A percentile compares a stretch with the other conserved stretches of the same genome.
phyloP scores from a whole-genome alignment of 35 echinoderm and acorn worm genomes.

The Lytechinus pictus region DNA sequence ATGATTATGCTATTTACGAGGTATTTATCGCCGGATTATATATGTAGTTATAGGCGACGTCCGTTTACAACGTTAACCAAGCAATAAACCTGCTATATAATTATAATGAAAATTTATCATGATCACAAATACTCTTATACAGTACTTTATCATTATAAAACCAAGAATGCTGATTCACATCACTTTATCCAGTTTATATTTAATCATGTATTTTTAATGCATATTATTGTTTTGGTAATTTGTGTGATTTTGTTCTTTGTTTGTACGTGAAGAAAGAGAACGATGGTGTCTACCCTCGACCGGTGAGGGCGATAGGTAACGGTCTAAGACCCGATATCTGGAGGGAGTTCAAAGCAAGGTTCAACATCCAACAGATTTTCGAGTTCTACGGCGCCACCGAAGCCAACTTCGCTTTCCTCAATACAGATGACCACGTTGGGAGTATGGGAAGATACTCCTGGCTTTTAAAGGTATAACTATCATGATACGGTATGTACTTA shows the following conservation, averaged over 20 bases:
- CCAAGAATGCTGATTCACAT: too few species aligned
- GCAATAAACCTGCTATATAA: too few species aligned
- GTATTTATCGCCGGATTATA: too few species aligned
- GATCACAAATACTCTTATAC: too few species aligned
- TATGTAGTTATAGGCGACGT: too few species aligned
- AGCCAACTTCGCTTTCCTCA: conserved; percentile 53
- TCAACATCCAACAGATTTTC: conserved; percentile 62
- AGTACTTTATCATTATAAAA: too few species aligned
- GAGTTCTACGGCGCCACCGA: conserved; percentile 80
- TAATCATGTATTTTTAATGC: too few species aligned
- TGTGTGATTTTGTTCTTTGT: not conserved
- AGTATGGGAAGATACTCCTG: conserved; percentile 49
- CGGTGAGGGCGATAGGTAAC: conserved; percentile 71
- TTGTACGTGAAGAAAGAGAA: conserved; percentile 48
- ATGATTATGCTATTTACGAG: too few species aligned
- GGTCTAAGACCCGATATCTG: conserved; percentile 81
- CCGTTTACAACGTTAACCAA: too few species aligned
- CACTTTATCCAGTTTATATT: too few species aligned
- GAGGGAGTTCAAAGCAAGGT: conserved; percentile 69
- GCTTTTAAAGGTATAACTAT: conserved; percentile 46
- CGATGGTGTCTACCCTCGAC: conserved; percentile 64
- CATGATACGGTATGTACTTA: not conserved
- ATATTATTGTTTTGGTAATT: too few species aligned
- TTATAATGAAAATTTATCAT: too few species aligned
- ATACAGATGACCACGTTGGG: conserved; percentile 61